Evolutionary conservation across 2,113 vertebrate genomes (phyloP), one percentile per base, ranked within the genome.

Genomic region (Spermophilus dauricus): DNA sequence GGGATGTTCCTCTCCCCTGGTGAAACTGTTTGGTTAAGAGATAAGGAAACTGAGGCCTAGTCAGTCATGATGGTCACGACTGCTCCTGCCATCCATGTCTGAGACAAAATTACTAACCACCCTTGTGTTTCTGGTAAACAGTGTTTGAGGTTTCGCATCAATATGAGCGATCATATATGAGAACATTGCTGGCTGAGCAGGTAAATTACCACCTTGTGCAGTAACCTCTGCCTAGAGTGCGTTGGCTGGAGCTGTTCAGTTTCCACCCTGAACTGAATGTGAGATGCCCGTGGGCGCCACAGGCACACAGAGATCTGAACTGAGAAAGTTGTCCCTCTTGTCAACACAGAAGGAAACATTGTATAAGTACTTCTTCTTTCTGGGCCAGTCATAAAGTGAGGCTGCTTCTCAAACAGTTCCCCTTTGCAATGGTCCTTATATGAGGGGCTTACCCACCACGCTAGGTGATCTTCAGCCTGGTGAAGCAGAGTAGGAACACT

Each of bases 21-120:
- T 10, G 63, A 92, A 63, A 63, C 69, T 58, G 30, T 93, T 75
- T 72, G 10, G 45, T 85, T 96, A 90, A 94, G 72, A 82, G 56
- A 58, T 91, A 81, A 96, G 86, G 95, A 97, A 91, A 95, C 77
- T 22, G 37, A 96, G 94, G 88, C 80, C 34, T 56, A n/a, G 22
- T 63, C 72, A 48, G 67, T 77, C 87, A 86, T 1, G 0, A 63
- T 22, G 82, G 39, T 94, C 77, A 70, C 0, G 53, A 82, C 28
- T 16, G 24, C n/a, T 96, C 69, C 34, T 8, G 14, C 8, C 24
- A 3, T 95, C 84, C 0, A 0, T 32, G 92, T 97, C 97, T 97
- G 94, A 89, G 94, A 96, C 83, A 78, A 95, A 98, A 96, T 97
- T 86, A 85, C 95, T 96, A 75, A 28, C 92, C 91, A 32, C 86